phyloP scores from a whole-genome alignment of 2,113 vertebrate species.

The Lycaon pictus region DNA sequence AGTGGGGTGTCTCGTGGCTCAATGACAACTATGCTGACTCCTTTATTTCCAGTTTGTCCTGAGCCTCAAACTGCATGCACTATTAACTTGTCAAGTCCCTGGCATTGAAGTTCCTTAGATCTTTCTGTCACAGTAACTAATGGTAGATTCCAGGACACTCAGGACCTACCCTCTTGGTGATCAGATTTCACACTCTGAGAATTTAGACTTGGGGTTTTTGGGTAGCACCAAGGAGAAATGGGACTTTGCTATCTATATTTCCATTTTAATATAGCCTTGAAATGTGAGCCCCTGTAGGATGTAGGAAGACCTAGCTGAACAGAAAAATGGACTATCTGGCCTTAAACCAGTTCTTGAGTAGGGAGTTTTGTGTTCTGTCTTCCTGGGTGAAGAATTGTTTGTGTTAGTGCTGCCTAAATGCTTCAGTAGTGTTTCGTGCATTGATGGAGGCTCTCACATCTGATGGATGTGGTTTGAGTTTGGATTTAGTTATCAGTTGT shows the following conservation, averaged over 20 bases:
- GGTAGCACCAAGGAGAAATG: neutral
- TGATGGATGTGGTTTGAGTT: neutral
- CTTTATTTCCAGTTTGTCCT: neutral
- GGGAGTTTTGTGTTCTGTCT: neutral
- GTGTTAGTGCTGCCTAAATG: neutral
- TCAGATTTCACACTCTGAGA: neutral
- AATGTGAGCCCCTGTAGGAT: neutral
- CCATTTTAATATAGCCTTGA: neutral
- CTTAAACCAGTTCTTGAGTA: neutral
- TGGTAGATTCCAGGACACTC: neutral
- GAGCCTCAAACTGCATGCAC: neutral
- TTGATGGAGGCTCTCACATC: neutral
- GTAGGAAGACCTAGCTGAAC: neutral
- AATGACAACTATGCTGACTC: neutral
- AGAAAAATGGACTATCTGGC: neutral
- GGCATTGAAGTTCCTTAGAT: neutral
- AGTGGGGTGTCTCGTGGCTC: rapidly evolving
- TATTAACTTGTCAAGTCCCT: neutral
- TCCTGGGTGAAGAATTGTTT: neutral
- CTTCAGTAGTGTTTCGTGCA: rapidly evolving
- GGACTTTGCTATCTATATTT: neutral
- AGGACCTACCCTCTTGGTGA: neutral
- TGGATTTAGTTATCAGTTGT: neutral
- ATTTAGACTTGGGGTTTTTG: neutral
- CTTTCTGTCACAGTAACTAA: neutral